These are phyloP conservation scores for Lutraria lutraria DNA, from an alignment of 2,888 invertebrate genomes.

Conservation along the genomic window DNA sequence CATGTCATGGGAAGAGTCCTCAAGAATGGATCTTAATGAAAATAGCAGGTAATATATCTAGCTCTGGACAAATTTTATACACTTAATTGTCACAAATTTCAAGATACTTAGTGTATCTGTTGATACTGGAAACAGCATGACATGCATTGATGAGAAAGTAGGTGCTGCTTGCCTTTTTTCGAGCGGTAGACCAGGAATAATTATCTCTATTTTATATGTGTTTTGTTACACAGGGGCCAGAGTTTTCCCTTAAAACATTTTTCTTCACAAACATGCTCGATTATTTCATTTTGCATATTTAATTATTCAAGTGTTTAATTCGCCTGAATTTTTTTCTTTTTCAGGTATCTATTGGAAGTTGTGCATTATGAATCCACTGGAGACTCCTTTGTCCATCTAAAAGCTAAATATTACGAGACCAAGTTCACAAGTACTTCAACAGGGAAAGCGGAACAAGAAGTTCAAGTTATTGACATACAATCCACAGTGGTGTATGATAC, in stretches of 20 bases:
- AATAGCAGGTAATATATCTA: slow-evolving; percentile 28
- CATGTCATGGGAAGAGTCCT: slow-evolving; percentile 35
- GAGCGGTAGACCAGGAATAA: too few species aligned
- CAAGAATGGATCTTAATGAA: slow-evolving; percentile 38
- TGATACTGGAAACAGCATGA: too few species aligned
- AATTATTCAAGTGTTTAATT: too few species aligned
- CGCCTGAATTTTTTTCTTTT: neutral
- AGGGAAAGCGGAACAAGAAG: slow-evolving; percentile 68
- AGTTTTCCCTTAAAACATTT: too few species aligned
- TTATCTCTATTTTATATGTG: too few species aligned
- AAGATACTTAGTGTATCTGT: too few species aligned
- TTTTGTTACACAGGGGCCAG: too few species aligned
- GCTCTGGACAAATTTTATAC: neutral
- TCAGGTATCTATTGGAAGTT: slow-evolving; percentile 74
- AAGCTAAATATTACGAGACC: slow-evolving; percentile 71
- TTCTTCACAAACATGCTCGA: too few species aligned
- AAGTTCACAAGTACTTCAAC: slow-evolving; percentile 71
- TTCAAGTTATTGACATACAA: slow-evolving; percentile 65
- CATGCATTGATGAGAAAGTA: too few species aligned
- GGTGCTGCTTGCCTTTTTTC: too few species aligned
- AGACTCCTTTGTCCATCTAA: slow-evolving; percentile 64
- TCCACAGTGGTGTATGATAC: slow-evolving; percentile 63
- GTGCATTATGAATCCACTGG: slow-evolving; percentile 66
- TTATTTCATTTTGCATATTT: too few species aligned
- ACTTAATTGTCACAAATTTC: too few species aligned